Conservation (phyloP, 2,113 vertebrate genomes). For the Actenoides lindsayi region DNA sequence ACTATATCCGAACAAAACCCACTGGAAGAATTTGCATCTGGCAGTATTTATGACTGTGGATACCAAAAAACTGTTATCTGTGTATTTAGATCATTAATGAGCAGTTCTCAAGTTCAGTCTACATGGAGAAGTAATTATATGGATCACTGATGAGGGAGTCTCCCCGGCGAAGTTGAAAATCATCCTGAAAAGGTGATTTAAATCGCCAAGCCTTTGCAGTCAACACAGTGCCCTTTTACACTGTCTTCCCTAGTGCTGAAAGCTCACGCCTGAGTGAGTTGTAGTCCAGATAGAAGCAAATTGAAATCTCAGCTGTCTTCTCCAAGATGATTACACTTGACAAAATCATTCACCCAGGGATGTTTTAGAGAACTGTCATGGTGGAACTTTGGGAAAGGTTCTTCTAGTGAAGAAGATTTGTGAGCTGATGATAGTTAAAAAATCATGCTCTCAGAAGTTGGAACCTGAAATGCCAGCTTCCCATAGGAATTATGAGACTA, state of each 20-base stretch:
- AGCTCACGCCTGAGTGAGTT: neutral
- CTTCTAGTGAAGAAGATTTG: neutral
- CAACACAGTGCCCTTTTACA: neutral
- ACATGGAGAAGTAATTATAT: neutral
- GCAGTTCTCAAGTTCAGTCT: neutral
- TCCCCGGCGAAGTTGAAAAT: neutral
- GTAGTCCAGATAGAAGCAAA: neutral
- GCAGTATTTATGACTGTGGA: neutral
- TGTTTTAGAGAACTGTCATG: neutral
- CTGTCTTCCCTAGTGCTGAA: neutral
- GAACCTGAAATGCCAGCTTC: neutral
- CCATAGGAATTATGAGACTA: neutral
- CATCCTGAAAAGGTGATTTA: conserved; percentile 16
- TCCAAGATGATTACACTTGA: neutral
- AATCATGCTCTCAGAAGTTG: neutral
- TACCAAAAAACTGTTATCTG: neutral
- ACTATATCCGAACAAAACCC: neutral
- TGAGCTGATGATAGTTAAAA: neutral
- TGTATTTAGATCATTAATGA: neutral
- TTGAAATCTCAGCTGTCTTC: neutral
- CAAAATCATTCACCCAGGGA: neutral
- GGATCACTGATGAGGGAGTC: conserved; percentile 12
- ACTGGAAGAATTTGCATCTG: neutral
- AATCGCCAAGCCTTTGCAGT: neutral
- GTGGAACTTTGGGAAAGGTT: neutral